These are phyloP conservation scores for Drosophila ananassae DNA, from an alignment of 1,140 invertebrate genomes.

Conservation along the genomic window DNA sequence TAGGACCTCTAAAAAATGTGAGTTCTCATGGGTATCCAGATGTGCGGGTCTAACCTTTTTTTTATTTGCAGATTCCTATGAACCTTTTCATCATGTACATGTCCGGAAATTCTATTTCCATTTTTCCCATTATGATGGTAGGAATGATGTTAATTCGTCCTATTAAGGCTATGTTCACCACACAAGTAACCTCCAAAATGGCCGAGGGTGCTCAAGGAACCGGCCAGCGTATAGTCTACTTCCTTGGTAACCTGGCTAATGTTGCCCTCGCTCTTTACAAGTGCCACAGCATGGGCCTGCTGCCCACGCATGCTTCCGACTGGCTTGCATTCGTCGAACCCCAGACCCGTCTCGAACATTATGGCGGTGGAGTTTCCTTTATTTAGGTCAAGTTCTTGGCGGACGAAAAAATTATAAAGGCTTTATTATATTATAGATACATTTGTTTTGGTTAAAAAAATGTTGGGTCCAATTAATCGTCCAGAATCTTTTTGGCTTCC, in stretches of 20 bases:
- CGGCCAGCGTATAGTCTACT: conserved; percentile 97
- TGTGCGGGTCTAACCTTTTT: conserved; percentile 6
- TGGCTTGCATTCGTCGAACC: conserved; percentile 99
- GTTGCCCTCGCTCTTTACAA: conserved; percentile 98
- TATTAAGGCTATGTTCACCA: conserved; percentile 96
- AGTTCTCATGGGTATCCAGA: neutral
- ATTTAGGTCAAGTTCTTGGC: conserved; percentile 58
- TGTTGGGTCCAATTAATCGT: conserved; percentile 52
- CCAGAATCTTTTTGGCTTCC: conserved; percentile 69
- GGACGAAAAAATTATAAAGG: conserved; percentile 2
- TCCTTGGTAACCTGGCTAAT: conserved; percentile 97
- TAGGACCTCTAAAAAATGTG: conserved; percentile 90
- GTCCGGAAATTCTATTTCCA: conserved; percentile 99
- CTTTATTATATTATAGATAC: conserved; percentile 67
- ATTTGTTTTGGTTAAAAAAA: conserved; percentile 47
- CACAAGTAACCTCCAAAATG: conserved; percentile 96
- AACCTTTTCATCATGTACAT: conserved; percentile 99
- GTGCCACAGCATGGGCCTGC: conserved; percentile 98
- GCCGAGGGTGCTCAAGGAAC: conserved; percentile 96
- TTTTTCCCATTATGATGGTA: conserved; percentile 99
- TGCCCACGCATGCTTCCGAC: conserved; percentile 98
- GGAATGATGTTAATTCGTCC: conserved; percentile 98
- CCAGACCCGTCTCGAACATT: conserved; percentile 93
- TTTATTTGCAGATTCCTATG: conserved; percentile 91
- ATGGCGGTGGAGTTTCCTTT: conserved; percentile 92